Evolutionary conservation across 2,888 invertebrate genomes (phyloP), one percentile per base, ranked within the genome.

Genomic region (Altica lythri): DNA sequence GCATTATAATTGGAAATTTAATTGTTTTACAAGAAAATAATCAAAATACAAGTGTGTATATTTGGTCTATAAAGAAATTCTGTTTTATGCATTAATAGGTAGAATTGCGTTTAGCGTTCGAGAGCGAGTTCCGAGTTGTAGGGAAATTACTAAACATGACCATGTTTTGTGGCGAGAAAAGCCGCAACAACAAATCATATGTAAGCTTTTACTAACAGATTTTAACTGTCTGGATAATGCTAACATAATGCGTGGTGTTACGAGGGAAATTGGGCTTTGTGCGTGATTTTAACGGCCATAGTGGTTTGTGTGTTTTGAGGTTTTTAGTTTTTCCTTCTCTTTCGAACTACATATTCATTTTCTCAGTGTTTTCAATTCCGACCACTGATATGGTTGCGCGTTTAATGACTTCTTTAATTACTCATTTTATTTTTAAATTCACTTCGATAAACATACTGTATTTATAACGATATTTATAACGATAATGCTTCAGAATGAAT

Each of bases 121-220:
- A 34, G 45, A 50, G 56, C 32, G 53, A 57, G 42, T 50, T 58
- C 53, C 40, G 55, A 40, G 40, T 40, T 35, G 37, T 48, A 48
- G 59, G 54, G 53, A 61, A 61, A 66, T 64, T 68, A 68, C 67
- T 68, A 66, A 66, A 68, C 60, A 61, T 60, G 63, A 55, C 57
- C 59, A 61, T 64, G 70, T 74, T 73, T 70, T 74, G 75, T 68
- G 74, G 75, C 69, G 61, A 61, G 65, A 68, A 68, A 71, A 72
- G 71, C 75, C 75, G 71, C 75, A 75, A 74, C 68, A 74, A 75
- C 75, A 75, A 75, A 75, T 75, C 75, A 75, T 73, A 71, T 72
- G 72, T 75, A 75, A 75, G 75, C 75, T 74, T 75, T 75, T 74
- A 73, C 74, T 74, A 75, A 75, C 75, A 74, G 75, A 75, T 75